phyloP scores from a whole-genome alignment of 2,113 vertebrate species.

The Malurus alboscapulatus region DNA sequence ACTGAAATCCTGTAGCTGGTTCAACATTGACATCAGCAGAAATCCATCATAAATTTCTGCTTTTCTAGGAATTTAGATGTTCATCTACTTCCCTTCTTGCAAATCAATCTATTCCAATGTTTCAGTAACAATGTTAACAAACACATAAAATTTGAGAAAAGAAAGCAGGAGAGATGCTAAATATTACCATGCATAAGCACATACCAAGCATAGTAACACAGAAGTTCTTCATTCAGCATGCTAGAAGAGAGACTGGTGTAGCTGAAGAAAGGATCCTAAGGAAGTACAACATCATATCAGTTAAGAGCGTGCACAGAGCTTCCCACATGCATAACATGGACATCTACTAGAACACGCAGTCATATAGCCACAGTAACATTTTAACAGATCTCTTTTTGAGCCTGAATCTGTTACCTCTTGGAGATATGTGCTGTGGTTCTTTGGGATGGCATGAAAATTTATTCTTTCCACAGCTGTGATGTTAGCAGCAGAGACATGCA shows the following conservation, averaged over 20 bases:
- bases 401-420: neutral
- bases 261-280: slow-evolving; percentile 70
- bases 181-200: slow-evolving; percentile 38
- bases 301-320: slow-evolving; percentile 71
- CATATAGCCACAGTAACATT: neutral
- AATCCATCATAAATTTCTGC: neutral
- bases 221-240: slow-evolving; percentile 64
- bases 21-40: slow-evolving; percentile 52
- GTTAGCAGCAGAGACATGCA: neutral
- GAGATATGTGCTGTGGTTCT: neutral
- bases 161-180: neutral
- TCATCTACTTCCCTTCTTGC: neutral
- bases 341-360: neutral
- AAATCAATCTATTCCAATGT: neutral
- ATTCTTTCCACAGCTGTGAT: neutral
- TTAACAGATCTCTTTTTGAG: neutral
- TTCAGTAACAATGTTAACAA: neutral
- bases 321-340: slow-evolving; percentile 34
- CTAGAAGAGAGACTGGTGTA: slow-evolving; percentile 70
- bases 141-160: slow-evolving; percentile 28
- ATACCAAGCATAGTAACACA: slow-evolving; percentile 72
- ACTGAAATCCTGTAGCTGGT: neutral
- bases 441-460: neutral
- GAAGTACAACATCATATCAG: slow-evolving; percentile 60
- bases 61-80: neutral